phyloP scores from a whole-genome alignment of 2,888 invertebrate species.

The Meganola albula region DNA sequence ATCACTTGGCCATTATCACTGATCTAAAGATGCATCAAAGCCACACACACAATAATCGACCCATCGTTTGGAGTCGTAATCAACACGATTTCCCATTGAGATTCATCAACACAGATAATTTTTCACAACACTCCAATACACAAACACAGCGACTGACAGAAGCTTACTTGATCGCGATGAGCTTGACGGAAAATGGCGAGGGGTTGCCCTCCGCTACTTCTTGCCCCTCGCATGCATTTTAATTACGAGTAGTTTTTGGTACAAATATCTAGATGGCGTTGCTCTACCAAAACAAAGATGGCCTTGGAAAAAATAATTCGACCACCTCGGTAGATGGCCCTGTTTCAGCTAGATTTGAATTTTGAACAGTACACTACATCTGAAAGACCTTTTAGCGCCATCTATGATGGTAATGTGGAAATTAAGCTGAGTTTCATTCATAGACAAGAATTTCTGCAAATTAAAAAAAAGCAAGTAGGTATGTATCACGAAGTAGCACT shows the following conservation, averaged over 20 bases:
- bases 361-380: too few relatives aligned
- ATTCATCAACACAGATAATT: conserved; percentile 74
- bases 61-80: conserved; percentile 72
- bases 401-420: too few relatives aligned
- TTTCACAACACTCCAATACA: conserved; percentile 76
- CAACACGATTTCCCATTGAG: conserved; percentile 75
- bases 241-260: conserved; percentile 25
- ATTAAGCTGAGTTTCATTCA: too few relatives aligned
- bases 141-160: conserved; percentile 77
- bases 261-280: conserved; percentile 44
- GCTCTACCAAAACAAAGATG: conserved; percentile 34
- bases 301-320: conserved; percentile 14
- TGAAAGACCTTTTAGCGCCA: background rate
- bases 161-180: conserved; percentile 69
- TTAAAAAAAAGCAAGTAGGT: too few relatives aligned
- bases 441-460: too few relatives aligned
- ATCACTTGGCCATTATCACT: conserved; percentile 77
- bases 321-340: conserved; percentile 33
- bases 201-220: conserved; percentile 51
- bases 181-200: conserved; percentile 75
- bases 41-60: conserved; percentile 72
- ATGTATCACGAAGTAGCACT: too few relatives aligned
- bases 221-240: conserved; percentile 54
- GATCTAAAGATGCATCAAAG: conserved; percentile 68
- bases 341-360: too few relatives aligned